Evolutionary conservation across 92 coral and sea anemone species (phyloP), one percentile per base, ranked within the genome.

Genomic region (Phymanthus crucifer): DNA sequence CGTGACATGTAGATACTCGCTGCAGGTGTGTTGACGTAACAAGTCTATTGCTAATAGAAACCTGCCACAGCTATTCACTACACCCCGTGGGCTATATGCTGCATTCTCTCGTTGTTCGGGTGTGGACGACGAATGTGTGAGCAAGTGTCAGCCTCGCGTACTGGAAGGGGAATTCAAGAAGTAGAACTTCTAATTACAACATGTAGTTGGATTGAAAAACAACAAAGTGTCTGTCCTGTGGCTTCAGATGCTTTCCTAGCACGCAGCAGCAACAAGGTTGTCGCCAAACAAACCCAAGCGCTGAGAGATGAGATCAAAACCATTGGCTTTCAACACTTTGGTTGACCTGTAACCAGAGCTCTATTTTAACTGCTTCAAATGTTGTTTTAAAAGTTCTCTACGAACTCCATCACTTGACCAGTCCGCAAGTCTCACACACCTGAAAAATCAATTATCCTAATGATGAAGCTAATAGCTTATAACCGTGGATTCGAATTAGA

Each of bases 401-500:
- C n/a, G n/a, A n/a, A n/a, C 52, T 52, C 8, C 81, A 27, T 40
- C 75, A 36, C 13, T 35, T 38, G 40, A 23, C 45, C 70, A 4
- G 38, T 38, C 48, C 32, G 79, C 65, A 46, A 35, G 81, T 66
- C 81, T 61, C 11, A 17, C 12, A 23, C 85, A 82, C 74, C 70
- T 82, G 85, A 82, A 73, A 82, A 73, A 83, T 82, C 84, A 66
- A 83, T 83, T 83, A 87, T 37, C 36, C 78, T 73, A 78, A 87
- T 83, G 52, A 78, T 74, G 32, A 72, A 71, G 79, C 80, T 83
- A 87, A 87, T 87, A 85, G 88, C 83, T 67, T 87, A 26, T 72
- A 78, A 66, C 91, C 80, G 81, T 78, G 40, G 82, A 74, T 76
- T 82, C 88, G 74, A 83, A 87, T 87, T 87, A 87, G 85, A 87